These are phyloP conservation scores for Sinodicranocentrus sp. DNA, from an alignment of 2,888 invertebrate genomes.

Conservation along the genomic window DNA sequence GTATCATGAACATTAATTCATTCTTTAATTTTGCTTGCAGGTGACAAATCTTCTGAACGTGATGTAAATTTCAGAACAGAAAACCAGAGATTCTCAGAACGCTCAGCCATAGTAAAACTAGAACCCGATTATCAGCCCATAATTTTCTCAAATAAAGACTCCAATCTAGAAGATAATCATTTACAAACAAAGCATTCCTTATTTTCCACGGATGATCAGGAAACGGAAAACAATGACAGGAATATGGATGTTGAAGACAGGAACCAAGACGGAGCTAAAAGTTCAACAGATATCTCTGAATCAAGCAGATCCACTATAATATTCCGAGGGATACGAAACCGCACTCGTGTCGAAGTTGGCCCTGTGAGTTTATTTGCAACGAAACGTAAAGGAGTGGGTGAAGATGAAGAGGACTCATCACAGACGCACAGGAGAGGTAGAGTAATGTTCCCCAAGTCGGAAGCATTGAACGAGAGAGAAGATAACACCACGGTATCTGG, in stretches of 20 bases:
- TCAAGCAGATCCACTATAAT: constrained; percentile 51
- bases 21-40: constrained; percentile 24
- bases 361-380: constrained; percentile 53
- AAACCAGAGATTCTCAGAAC: constrained; percentile 37
- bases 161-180: constrained; percentile 45
- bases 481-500: constrained; percentile 22
- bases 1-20: background rate
- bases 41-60: background rate
- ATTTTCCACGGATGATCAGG: background rate
- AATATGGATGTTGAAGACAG: constrained; percentile 18
- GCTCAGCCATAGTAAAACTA: constrained; percentile 56
- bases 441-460: constrained; percentile 55
- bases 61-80: background rate
- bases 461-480: constrained; percentile 49
- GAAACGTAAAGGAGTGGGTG: constrained; percentile 23
- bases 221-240: no score
- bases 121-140: constrained; percentile 61
- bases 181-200: constrained; percentile 40
- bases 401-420: background rate
- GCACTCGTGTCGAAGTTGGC: constrained; percentile 50
- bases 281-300: constrained; percentile 31
- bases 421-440: constrained; percentile 25
- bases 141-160: constrained; percentile 44
- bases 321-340: constrained; percentile 42
- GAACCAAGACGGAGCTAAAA: constrained; percentile 14